Conservation (phyloP, 2,113 vertebrate genomes). For the Haliaeetus leucogaster region DNA sequence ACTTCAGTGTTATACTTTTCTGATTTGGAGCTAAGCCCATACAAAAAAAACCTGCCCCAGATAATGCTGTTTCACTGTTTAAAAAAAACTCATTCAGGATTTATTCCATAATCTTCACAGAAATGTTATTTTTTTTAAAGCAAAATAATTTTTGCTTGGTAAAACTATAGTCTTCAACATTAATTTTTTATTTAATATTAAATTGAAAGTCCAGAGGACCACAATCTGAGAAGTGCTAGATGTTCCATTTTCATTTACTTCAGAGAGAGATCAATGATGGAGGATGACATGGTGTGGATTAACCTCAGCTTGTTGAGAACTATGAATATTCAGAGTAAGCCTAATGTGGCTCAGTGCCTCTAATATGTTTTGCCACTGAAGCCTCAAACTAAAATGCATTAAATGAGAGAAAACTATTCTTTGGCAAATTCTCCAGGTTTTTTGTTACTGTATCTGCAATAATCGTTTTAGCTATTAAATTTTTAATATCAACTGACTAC, state of each 20-base stretch:
- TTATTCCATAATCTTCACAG: background rate
- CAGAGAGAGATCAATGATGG: background rate
- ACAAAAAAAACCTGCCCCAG: background rate
- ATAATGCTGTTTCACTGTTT: background rate
- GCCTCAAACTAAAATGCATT: background rate
- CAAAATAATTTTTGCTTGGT: background rate
- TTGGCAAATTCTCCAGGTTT: background rate
- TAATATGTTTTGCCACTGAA: background rate
- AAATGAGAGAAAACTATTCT: background rate
- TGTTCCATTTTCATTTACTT: background rate
- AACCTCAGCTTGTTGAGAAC: background rate
- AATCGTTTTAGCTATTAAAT: background rate
- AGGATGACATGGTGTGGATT: background rate
- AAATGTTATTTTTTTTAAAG: background rate
- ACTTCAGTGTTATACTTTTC: background rate
- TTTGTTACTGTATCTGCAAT: background rate
- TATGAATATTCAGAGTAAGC: constrained; percentile 25
- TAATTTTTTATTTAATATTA: background rate
- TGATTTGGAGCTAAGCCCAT: background rate
- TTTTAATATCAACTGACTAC: background rate
- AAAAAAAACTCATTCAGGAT: background rate
- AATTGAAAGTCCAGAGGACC: background rate
- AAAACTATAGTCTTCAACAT: background rate
- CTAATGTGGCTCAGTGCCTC: background rate
- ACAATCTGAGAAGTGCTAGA: background rate